Conservation (phyloP, 2,113 vertebrate species). For the Solenodon paradoxus region DNA sequence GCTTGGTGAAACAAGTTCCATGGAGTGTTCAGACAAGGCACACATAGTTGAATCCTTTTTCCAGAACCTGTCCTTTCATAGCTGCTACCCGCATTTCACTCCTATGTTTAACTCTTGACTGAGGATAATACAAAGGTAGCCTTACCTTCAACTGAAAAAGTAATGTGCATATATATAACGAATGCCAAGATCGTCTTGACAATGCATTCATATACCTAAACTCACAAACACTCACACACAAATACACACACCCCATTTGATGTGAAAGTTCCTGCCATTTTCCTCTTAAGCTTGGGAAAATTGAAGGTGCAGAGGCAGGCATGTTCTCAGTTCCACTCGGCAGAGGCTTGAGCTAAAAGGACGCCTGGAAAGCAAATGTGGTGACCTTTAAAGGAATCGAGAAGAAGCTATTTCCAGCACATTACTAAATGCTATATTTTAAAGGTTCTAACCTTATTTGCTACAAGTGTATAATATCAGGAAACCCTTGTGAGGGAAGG, state of each 20-base stretch:
- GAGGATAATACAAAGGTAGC: not conserved
- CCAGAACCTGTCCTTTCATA: not conserved
- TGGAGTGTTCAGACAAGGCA: not conserved
- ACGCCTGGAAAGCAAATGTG: slow-evolving; percentile 82
- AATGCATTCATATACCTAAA: not conserved
- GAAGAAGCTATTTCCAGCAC: slow-evolving; percentile 84
- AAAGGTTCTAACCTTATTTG: slow-evolving; percentile 91
- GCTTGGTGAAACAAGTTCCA: not conserved
- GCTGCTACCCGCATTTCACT: not conserved
- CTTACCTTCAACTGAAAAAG: not conserved
- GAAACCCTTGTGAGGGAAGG: slow-evolving; percentile 82
- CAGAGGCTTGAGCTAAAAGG: slow-evolving; percentile 78
- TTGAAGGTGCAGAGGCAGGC: slow-evolving; percentile 69
- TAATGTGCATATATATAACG: not conserved
- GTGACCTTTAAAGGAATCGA: slow-evolving; percentile 88
- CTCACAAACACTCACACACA: not conserved
- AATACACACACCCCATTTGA: not conserved
- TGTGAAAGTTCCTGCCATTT: slow-evolving; percentile 70
- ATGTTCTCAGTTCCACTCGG: slow-evolving; percentile 73
- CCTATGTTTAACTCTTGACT: not conserved
- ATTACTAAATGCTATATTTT: slow-evolving; percentile 89
- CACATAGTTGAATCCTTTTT: not conserved
- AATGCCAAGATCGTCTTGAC: not conserved
- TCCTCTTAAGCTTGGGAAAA: slow-evolving; percentile 73
- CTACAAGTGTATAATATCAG: slow-evolving; percentile 85